phyloP scores from a whole-genome alignment of 2,888 invertebrate species.

The Parnassius orleans region DNA sequence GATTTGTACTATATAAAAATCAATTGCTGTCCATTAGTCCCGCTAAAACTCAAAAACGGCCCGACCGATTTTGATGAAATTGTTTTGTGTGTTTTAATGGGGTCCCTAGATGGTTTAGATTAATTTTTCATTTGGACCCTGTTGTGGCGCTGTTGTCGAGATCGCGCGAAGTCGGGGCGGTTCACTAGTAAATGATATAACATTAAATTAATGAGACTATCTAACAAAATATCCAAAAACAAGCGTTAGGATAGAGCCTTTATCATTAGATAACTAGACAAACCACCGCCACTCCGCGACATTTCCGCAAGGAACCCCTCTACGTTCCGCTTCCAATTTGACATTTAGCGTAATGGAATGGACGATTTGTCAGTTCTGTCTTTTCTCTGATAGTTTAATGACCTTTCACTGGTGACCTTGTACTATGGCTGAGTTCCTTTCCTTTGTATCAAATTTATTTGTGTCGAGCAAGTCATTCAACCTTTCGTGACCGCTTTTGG shows the following conservation, averaged over 20 bases:
- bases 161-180: too few species aligned
- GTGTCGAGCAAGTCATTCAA: not conserved
- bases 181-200: too few species aligned
- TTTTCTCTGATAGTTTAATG: constrained; percentile 12
- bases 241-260: not conserved
- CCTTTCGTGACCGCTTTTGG: not conserved
- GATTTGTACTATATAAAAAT: too few species aligned
- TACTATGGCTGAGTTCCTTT: not conserved
- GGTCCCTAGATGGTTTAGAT: too few species aligned
- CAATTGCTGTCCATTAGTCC: too few species aligned
- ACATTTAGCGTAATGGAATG: constrained; percentile 22
- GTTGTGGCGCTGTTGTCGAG: too few species aligned
- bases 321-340: constrained; percentile 13
- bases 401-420: constrained; percentile 19
- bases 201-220: not conserved
- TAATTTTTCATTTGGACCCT: too few species aligned
- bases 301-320: constrained; percentile 19
- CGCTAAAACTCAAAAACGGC: too few species aligned
- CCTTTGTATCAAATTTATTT: constrained; percentile 1
- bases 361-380: constrained; percentile 11
- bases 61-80: too few species aligned
- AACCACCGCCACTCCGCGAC: constrained; percentile 12
- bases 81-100: too few species aligned
- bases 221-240: not conserved
- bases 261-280: constrained; percentile 7